Evolutionary conservation across 2,888 invertebrate genomes (phyloP).

Genomic region (Glyphotaelius pellucidus): DNA sequence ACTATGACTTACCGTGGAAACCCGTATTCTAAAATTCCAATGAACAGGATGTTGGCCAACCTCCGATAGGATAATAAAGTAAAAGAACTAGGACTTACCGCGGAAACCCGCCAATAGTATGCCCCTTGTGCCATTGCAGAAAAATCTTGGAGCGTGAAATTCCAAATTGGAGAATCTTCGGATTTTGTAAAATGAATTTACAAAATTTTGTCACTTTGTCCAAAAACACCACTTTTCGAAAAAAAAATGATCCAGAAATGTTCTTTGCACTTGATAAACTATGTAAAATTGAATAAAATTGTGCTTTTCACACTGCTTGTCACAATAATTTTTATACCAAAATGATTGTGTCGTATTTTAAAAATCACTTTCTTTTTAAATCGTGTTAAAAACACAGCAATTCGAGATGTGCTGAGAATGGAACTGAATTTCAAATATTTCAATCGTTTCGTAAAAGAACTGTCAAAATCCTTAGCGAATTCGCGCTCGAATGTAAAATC

Average conservation of each 20-base stretch:
- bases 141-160: conserved; percentile 8
- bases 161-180: background rate
- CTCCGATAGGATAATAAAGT: background rate
- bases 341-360: background rate
- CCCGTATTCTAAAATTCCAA: background rate
- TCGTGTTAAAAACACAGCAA: background rate
- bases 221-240: background rate
- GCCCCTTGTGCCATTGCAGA: conserved; percentile 40
- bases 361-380: background rate
- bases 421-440: background rate
- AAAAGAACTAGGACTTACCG: background rate
- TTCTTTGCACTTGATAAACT: background rate
- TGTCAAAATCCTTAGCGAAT: background rate
- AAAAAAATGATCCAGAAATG: background rate
- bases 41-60: background rate
- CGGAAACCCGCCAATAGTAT: conserved; percentile 48
- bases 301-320: background rate
- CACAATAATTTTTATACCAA: background rate
- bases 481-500: background rate
- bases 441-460: background rate
- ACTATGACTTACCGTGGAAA: conserved; percentile 38
- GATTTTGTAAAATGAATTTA: background rate
- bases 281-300: background rate
- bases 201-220: background rate
- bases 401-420: background rate